These are phyloP conservation scores for Carassius carassius DNA, from an alignment of 2,113 vertebrate genomes.

Conservation along the genomic window DNA sequence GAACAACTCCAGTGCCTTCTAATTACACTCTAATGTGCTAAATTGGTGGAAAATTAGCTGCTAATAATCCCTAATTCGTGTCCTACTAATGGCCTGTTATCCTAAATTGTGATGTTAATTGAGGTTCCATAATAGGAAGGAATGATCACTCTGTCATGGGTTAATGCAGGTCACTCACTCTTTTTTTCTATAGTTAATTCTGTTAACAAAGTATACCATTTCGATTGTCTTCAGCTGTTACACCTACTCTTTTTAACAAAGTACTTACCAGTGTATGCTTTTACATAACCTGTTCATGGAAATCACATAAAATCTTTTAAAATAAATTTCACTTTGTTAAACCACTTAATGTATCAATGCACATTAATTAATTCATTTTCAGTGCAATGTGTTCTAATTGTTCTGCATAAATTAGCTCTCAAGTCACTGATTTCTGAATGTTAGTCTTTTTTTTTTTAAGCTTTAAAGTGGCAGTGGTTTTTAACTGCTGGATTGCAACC, in stretches of 20 bases:
- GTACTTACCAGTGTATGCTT: constrained; percentile 13
- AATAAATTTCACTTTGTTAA: background rate
- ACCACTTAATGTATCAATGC: background rate
- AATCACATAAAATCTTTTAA: constrained; percentile 20
- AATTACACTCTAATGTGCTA: constrained; percentile 59
- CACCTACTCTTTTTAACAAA: constrained; percentile 41
- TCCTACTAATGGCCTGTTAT: constrained; percentile 60
- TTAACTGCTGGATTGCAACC: background rate
- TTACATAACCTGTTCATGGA: constrained; percentile 21
- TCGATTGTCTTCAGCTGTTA: constrained; percentile 43
- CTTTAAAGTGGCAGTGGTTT: background rate
- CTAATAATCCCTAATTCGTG: constrained; percentile 60
- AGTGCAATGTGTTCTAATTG: background rate
- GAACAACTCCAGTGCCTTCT: constrained; percentile 55
- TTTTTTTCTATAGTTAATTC: constrained; percentile 50
- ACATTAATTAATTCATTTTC: background rate
- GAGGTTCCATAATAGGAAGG: constrained; percentile 59
- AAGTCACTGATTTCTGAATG: background rate
- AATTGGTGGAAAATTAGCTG: constrained; percentile 60
- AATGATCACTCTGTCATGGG: constrained; percentile 58
- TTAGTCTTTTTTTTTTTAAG: background rate
- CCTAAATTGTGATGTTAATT: constrained; percentile 62
- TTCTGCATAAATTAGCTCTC: background rate
- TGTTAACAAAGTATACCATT: constrained; percentile 50
- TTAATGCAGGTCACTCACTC: constrained; percentile 48